Evolutionary conservation across 2,113 vertebrate species (phyloP).

Genomic region (Periophthalmodon schlosseri): DNA sequence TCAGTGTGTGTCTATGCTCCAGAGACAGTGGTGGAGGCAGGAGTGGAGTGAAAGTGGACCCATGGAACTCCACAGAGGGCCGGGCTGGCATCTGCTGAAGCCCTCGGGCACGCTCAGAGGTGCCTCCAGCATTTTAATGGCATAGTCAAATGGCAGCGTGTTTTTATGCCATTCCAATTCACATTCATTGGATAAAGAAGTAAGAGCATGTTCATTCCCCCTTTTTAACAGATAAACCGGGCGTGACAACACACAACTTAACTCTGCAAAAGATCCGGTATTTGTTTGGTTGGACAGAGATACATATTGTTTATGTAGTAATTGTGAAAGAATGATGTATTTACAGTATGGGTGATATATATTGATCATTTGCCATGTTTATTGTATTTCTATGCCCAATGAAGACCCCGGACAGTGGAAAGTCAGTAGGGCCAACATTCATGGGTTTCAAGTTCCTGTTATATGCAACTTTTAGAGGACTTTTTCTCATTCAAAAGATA

Average conservation of each 20-base stretch:
- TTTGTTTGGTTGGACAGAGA: constrained; percentile 61
- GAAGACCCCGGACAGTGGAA: neutral
- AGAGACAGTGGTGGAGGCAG: constrained; percentile 58
- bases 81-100: constrained; percentile 78
- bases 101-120: constrained; percentile 80
- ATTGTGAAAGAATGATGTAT: constrained; percentile 32
- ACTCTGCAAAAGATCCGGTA: constrained; percentile 65
- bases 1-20: constrained; percentile 30
- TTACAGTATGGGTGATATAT: constrained; percentile 30
- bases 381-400: neutral
- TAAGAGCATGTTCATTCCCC: constrained; percentile 66
- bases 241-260: constrained; percentile 67
- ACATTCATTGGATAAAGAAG: constrained; percentile 79
- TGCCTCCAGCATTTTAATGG: constrained; percentile 85
- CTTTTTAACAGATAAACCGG: constrained; percentile 69
- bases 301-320: constrained; percentile 23
- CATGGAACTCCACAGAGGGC: constrained; percentile 69
- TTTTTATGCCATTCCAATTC: constrained; percentile 82
- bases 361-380: constrained; percentile 21
- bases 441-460: no score
- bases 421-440: no score
- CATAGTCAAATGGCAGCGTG: constrained; percentile 81
- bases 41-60: constrained; percentile 69
- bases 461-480: no score
- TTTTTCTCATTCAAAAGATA: no score